Percentiles rank a stretch among this genome's conserved stretches.
These are phyloP conservation scores for Drosophila asahinai DNA, from an alignment of 1,140 invertebrate genomes.

Conservation along the genomic window DNA sequence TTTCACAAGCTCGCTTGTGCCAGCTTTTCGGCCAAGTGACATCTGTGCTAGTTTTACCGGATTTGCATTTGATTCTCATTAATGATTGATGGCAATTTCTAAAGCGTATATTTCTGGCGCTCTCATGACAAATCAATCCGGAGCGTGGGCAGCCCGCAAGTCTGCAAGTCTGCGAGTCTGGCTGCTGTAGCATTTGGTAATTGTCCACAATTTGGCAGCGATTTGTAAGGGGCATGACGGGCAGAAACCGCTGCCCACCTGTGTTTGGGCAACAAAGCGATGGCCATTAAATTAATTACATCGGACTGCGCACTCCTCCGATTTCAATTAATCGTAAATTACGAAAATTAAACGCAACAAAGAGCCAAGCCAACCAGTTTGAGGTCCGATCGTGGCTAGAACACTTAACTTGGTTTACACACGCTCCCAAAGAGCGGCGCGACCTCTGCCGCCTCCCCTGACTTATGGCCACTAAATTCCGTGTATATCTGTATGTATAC, in stretches of 20 bases:
- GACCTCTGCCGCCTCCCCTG: constrained; percentile 35
- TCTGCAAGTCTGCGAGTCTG: constrained; percentile 16
- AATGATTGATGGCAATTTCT: constrained; percentile 58
- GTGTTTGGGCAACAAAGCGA: constrained; percentile 55
- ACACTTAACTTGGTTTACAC: constrained; percentile 46
- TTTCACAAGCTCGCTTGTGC: constrained; percentile 30
- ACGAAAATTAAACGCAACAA: constrained; percentile 48
- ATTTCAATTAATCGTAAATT: constrained; percentile 75
- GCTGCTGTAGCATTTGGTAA: constrained; percentile 8
- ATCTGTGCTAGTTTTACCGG: constrained; percentile 52
- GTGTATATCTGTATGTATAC: not conserved
- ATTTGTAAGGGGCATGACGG: constrained; percentile 41
- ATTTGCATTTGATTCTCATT: constrained; percentile 52
- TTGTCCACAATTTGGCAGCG: constrained; percentile 46
- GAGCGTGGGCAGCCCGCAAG: constrained; percentile 39
- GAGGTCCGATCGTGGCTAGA: constrained; percentile 41
- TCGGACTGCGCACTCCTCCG: constrained; percentile 41
- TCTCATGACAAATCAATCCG: constrained; percentile 65
- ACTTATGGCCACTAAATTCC: constrained; percentile 69
- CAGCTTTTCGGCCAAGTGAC: constrained; percentile 41
- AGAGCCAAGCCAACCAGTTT: constrained; percentile 51
- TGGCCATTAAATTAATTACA: constrained; percentile 81
- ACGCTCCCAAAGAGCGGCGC: constrained; percentile 52
- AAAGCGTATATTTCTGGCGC: constrained; percentile 42
- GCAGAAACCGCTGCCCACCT: constrained; percentile 48